phyloP scores from a whole-genome alignment of 2,797 vertebrate species.

The Pygocentrus nattereri region DNA sequence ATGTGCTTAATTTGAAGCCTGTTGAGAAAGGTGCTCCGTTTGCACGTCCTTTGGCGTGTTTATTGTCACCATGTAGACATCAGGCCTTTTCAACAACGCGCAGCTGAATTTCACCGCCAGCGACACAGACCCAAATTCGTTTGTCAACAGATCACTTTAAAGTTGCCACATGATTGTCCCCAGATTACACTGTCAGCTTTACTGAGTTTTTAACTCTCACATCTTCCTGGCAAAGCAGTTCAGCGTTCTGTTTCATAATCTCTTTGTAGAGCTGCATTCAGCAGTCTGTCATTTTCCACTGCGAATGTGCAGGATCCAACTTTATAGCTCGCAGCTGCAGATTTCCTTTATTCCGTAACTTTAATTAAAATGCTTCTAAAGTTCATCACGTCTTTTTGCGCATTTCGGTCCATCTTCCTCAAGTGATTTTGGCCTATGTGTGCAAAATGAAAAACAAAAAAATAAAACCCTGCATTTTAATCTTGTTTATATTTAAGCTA shows the following conservation, averaged over 20 bases:
- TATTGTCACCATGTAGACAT: neutral
- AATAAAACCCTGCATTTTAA: neutral
- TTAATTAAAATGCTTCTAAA: neutral
- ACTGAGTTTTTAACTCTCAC: neutral
- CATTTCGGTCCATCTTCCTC: neutral
- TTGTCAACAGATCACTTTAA: neutral
- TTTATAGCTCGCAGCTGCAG: neutral
- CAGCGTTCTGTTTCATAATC: neutral
- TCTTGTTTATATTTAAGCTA: neutral
- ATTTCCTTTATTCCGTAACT: neutral
- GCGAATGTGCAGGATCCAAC: neutral
- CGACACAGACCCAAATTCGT: neutral
- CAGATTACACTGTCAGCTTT: neutral
- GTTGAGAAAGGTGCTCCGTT: neutral
- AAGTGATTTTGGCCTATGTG: neutral
- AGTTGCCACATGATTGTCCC: neutral
- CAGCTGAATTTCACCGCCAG: neutral
- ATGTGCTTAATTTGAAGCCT: conserved; percentile 66
- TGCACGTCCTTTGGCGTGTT: neutral
- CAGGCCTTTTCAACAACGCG: neutral
- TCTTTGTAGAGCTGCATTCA: neutral
- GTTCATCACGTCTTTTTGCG: neutral
- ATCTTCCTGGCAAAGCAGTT: neutral
- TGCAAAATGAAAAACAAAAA: neutral
- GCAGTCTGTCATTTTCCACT: neutral